Percentiles rank a stretch among this genome's conserved stretches.
Evolutionary conservation across 2,797 vertebrate species (phyloP).

Genomic region (Arremon brunneinucha): DNA sequence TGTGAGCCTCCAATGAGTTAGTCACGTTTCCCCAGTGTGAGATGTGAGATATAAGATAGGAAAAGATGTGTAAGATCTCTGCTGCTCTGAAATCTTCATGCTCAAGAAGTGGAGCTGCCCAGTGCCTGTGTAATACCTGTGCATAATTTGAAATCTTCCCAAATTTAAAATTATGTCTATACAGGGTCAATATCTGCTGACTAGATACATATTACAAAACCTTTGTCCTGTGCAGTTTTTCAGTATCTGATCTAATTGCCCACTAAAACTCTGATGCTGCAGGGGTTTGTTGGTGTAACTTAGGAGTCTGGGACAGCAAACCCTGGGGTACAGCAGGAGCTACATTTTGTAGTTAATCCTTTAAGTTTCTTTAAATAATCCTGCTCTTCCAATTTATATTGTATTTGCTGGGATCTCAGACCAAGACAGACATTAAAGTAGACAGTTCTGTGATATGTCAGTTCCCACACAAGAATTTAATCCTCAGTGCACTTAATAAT

Average conservation of each 20-base stretch:
- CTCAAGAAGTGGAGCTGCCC: fast-evolving
- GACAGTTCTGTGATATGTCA: not conserved
- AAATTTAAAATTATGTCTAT: not conserved
- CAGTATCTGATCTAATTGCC: not conserved
- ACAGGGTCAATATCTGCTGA: not conserved
- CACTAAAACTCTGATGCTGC: not conserved
- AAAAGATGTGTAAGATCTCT: not conserved
- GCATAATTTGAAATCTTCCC: not conserved
- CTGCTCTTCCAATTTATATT: not conserved
- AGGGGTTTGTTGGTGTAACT: not conserved
- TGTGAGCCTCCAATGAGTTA: not conserved
- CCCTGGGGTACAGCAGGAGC: not conserved
- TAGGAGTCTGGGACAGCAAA: not conserved
- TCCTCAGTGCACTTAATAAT: not conserved
- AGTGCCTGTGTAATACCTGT: not conserved
- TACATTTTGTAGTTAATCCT: not conserved
- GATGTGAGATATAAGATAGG: not conserved
- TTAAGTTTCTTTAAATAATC: not conserved
- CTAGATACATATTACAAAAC: not conserved
- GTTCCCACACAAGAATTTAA: not conserved
- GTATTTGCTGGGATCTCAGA: not conserved
- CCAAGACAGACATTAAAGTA: not conserved
- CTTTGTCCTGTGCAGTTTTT: not conserved
- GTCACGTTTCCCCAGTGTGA: not conserved
- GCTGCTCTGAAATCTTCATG: not conserved